Evolutionary conservation across 1,140 invertebrate species (phyloP).

Genomic region (Aphelinus certus): DNA sequence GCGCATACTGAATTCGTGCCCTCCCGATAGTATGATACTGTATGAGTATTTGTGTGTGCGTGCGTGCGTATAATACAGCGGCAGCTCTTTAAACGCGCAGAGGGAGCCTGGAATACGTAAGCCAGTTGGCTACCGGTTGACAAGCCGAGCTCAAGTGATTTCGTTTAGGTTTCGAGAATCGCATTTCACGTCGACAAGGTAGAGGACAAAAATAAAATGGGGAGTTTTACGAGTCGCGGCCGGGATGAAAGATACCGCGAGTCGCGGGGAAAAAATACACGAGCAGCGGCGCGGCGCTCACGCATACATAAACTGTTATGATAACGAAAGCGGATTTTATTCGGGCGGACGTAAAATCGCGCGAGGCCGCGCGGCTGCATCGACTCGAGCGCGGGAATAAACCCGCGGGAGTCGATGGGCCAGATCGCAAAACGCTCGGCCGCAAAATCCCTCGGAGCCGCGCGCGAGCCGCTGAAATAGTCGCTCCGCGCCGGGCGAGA

Average conservation of each 20-base stretch:
- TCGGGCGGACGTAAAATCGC: conserved; percentile 24
- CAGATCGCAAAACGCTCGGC: not conserved
- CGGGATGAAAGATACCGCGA: not conserved
- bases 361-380: conserved; percentile 18
- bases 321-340: conserved; percentile 14
- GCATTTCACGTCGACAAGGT: not conserved
- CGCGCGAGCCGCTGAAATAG: not conserved
- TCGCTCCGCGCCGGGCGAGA: too few species aligned
- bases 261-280: too few species aligned
- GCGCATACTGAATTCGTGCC: not conserved
- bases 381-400: conserved; percentile 1
- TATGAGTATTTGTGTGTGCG: not conserved
- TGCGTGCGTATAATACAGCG: too few species aligned
- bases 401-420: not conserved
- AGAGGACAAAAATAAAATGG: conserved; percentile 2
- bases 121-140: too few species aligned
- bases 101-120: too few species aligned
- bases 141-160: too few species aligned
- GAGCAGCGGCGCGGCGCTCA: not conserved
- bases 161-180: not conserved
- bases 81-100: too few species aligned
- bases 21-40: too few species aligned
- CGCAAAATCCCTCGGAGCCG: not conserved
- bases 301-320: not conserved
- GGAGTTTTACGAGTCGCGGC: not conserved